phyloP scores from a whole-genome alignment of 2,797 vertebrate species.

The Falco biarmicus region DNA sequence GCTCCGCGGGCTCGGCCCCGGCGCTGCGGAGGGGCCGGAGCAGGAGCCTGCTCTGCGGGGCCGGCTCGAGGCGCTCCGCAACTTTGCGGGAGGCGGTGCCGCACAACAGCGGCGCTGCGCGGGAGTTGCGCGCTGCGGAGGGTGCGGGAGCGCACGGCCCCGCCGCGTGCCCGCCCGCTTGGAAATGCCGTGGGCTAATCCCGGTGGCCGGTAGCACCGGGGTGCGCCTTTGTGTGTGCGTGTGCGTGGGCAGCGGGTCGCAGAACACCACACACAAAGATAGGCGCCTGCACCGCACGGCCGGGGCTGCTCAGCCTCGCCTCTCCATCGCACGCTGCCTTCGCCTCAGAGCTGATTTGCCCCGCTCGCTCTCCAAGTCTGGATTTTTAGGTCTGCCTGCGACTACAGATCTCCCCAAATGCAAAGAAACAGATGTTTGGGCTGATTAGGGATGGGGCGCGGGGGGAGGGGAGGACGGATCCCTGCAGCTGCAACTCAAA shows the following conservation, averaged over 20 bases:
- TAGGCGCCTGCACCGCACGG: not conserved
- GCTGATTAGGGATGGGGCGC: conserved; percentile 66
- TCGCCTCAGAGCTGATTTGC: not conserved
- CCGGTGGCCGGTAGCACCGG: not conserved
- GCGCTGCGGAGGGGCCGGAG: not conserved
- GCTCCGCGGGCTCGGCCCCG: not conserved
- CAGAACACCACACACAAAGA: not conserved
- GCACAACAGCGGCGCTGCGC: not conserved
- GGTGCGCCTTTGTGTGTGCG: conserved; percentile 7
- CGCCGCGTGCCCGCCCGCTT: not conserved
- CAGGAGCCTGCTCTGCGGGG: no score
- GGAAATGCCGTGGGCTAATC: not conserved
- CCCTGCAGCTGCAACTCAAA: conserved; percentile 75
- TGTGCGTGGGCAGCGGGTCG: not conserved
- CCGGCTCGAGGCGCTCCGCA: not conserved
- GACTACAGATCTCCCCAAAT: conserved; percentile 62
- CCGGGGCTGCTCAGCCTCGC: not conserved
- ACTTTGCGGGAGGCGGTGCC: not conserved
- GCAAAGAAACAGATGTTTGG: conserved; percentile 78
- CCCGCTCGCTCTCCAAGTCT: not conserved
- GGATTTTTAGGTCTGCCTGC: conserved; percentile 37
- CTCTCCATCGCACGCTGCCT: not conserved
- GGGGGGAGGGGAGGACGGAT: conserved; percentile 24
- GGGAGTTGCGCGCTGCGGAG: not conserved
- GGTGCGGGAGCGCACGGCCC: not conserved